These are phyloP conservation scores for Bryconaethiops microstoma DNA, from an alignment of 2,797 vertebrate species.

Conservation along the genomic window DNA sequence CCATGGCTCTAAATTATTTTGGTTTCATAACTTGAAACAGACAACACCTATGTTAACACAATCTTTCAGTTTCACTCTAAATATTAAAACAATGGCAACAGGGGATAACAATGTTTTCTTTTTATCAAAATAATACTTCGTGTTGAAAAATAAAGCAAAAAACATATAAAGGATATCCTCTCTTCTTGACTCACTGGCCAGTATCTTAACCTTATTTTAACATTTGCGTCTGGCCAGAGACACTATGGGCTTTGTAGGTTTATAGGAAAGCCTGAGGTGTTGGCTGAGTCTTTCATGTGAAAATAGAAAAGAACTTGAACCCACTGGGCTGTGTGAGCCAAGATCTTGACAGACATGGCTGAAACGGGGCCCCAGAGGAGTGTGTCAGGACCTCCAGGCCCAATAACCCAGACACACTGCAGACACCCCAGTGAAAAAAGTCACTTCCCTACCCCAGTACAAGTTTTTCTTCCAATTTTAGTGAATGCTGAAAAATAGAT, in stretches of 20 bases:
- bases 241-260: conserved; percentile 67
- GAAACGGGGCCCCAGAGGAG: conserved; percentile 70
- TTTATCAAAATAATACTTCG: conserved; percentile 55
- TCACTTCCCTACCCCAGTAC: conserved; percentile 56
- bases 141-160: conserved; percentile 64
- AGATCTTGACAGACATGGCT: conserved; percentile 74
- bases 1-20: conserved; percentile 49
- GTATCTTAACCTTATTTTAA: conserved; percentile 70
- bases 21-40: conserved; percentile 59
- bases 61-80: conserved; percentile 46
- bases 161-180: conserved; percentile 53
- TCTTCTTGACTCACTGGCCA: conserved; percentile 54
- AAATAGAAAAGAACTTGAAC: conserved; percentile 76
- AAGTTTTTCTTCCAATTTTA: conserved; percentile 57
- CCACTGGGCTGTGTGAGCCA: conserved; percentile 69
- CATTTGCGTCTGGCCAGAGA: conserved; percentile 63
- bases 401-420: conserved; percentile 65
- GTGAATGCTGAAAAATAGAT: conserved; percentile 53
- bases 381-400: conserved; percentile 66
- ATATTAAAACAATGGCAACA: conserved; percentile 41
- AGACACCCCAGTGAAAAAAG: conserved; percentile 62
- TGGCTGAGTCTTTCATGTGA: conserved; percentile 79
- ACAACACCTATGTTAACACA: conserved; percentile 50
- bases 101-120: conserved; percentile 48
- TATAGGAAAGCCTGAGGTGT: conserved; percentile 75